Evolutionary conservation across 2,797 vertebrate genomes (phyloP).

Genomic region (Hydrophis major): DNA sequence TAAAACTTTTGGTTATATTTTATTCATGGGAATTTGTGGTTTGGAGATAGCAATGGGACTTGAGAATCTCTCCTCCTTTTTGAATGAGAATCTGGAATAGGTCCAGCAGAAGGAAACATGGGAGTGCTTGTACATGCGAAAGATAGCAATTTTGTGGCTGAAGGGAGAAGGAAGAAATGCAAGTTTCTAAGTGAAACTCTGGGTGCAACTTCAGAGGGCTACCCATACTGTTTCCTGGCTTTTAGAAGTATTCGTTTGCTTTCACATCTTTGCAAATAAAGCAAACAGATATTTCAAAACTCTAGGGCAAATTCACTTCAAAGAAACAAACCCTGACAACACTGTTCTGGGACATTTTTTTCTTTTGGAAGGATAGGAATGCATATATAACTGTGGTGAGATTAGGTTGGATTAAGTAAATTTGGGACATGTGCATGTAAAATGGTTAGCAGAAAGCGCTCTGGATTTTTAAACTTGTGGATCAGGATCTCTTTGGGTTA

Average conservation of each 20-base stretch:
- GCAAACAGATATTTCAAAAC: neutral
- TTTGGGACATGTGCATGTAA: neutral
- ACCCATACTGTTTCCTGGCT: neutral
- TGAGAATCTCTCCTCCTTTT: neutral
- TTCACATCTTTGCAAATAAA: neutral
- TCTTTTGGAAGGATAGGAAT: neutral
- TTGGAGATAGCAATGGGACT: too few species aligned
- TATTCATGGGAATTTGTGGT: neutral
- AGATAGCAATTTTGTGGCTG: neutral
- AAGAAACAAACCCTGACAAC: neutral
- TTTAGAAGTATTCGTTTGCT: neutral
- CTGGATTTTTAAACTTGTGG: neutral
- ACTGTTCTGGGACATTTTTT: neutral
- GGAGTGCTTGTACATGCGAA: neutral
- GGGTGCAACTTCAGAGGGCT: neutral
- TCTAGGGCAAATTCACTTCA: neutral
- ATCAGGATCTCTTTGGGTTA: neutral
- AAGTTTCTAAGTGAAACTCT: neutral
- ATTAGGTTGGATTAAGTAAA: neutral
- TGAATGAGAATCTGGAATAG: neutral
- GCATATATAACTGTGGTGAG: neutral
- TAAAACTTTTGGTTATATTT: neutral
- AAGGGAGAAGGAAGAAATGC: neutral
- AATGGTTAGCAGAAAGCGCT: neutral
- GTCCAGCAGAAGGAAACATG: neutral